phyloP scores from a whole-genome alignment of 2,888 invertebrate species.

The Hetaerina titia region DNA sequence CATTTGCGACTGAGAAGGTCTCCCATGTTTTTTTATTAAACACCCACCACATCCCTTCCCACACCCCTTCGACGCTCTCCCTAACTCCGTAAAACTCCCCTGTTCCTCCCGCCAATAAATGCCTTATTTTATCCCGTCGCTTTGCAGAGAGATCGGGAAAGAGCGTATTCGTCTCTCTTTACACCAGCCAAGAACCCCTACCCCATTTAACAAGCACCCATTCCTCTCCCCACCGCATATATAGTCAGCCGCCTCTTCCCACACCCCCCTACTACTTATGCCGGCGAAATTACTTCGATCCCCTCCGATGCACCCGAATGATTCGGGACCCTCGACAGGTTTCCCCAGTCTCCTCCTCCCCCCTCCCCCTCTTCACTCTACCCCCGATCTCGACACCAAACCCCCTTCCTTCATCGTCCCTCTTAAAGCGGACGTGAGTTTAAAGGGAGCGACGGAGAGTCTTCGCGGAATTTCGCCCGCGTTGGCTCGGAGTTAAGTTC shows the following conservation, averaged over 20 bases:
- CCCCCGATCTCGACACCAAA: background rate
- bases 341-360: background rate
- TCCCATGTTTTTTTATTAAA: background rate
- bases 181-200: background rate
- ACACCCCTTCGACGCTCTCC: background rate
- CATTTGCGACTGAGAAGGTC: background rate
- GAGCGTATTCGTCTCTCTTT: background rate
- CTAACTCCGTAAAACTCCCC: background rate
- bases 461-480: no score
- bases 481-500: no score
- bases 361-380: no score
- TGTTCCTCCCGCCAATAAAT: background rate
- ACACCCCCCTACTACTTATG: background rate
- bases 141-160: background rate
- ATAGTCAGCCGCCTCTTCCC: background rate
- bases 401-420: background rate
- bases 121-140: background rate
- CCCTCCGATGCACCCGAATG: constrained; percentile 9
- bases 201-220: background rate
- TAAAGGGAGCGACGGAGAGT: background rate
- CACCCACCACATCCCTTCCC: background rate
- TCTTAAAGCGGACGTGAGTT: background rate
- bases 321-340: background rate
- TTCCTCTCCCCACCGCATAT: background rate
- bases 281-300: background rate